Base-by-base conservation (phyloP, 2,797 vertebrate genomes). In the Coracias cyanogaster region DNA sequence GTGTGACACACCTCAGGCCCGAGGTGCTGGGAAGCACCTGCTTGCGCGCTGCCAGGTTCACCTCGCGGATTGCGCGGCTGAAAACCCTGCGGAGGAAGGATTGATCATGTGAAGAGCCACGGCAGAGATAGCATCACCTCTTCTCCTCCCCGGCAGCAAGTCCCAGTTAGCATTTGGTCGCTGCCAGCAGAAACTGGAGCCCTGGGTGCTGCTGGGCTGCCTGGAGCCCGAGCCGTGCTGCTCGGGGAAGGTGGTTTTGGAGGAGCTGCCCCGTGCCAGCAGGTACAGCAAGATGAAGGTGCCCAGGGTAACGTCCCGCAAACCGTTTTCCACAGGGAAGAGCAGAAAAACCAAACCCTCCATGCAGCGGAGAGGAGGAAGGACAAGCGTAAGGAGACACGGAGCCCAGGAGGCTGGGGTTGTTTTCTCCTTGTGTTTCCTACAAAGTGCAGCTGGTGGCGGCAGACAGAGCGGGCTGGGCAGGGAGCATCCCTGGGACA, bases 181-280 rank as follows among this genome's bases (percentile, higher is more conserved):
- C 37, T 37, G 80, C 89, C 80, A 81, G 89, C 84, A 84, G 74
- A 57, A 80, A 49, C 80, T 61, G 92, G 84, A 71, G 84, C 5
- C 46, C 82, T 61, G 86, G 86, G 37, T 24, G 76, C 58, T 12
- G 82, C 4, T 86, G 2, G 35, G 52, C 82, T 51, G 82, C 84
- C 52, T 28, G 80, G 64, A 91, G 88, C 84, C 57, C 49, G 62
- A 24, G 39, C 46, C 22, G 4, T 5, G 5, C 51, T 3, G 73
- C 17, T 1, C 43, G 57, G 57, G 70, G 84, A 84, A 16, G 58
- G 8, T 62, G 62, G 57, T 24, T 87, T 58, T 43, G 15, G 57
- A 35, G 49, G 67, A 82, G 71, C 58, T 66, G 67, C 78, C 43
- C 31, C 7, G 49, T 48, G 87, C 61, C 79, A 64, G 54, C 61